phyloP scores from a whole-genome alignment of 2,797 vertebrate genomes.

The Sebastes taczanowskii region DNA sequence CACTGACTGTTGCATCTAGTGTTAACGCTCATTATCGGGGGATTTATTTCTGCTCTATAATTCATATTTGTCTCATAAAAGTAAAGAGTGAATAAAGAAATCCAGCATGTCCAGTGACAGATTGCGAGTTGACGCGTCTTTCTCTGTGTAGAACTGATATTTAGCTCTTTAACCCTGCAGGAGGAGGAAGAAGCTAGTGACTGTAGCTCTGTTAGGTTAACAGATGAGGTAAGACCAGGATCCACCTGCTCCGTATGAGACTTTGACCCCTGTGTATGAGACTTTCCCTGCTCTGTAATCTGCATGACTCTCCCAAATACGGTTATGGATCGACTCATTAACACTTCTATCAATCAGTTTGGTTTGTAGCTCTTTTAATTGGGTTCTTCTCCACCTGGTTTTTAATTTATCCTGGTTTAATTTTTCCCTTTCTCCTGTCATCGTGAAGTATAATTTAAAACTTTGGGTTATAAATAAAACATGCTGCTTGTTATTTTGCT shows the following conservation, averaged over 20 bases:
- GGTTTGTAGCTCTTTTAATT: neutral
- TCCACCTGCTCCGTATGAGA: conserved; percentile 16
- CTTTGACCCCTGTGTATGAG: neutral
- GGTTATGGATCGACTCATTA: neutral
- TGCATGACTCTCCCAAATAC: conserved; percentile 53
- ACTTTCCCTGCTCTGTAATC: conserved; percentile 12
- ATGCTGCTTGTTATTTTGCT: neutral
- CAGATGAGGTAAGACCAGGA: conserved; percentile 70
- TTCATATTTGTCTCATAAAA: neutral
- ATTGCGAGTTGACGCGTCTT: neutral
- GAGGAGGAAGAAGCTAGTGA: conserved; percentile 71
- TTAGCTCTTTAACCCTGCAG: conserved; percentile 68
- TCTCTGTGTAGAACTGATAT: conserved; percentile 52
- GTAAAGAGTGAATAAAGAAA: neutral
- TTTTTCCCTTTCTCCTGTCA: neutral
- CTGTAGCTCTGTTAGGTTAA: conserved; percentile 72
- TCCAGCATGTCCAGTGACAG: neutral
- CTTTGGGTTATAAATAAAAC: neutral
- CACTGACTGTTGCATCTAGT: neutral
- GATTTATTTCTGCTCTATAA: neutral
- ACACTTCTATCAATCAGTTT: neutral
- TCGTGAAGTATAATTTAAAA: neutral
- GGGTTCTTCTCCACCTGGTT: neutral
- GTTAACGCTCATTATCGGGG: rapidly evolving
- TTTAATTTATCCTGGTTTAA: neutral